A percentile compares a stretch with the other conserved stretches of the same genome.
These are phyloP conservation scores for Aricia artaxerxes DNA, from an alignment of 2,888 invertebrate genomes.

Conservation along the genomic window DNA sequence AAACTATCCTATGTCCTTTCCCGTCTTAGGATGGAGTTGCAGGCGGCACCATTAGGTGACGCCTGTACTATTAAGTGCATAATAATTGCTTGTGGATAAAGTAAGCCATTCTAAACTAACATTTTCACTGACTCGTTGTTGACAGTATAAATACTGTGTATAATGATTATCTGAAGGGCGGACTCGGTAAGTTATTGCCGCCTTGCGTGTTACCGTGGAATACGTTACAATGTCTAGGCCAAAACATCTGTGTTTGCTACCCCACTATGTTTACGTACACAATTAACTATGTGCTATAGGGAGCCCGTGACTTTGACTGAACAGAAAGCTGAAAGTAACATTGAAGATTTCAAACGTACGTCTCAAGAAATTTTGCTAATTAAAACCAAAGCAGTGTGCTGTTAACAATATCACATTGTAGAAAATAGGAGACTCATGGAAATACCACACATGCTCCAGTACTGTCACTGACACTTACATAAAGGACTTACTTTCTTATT, in stretches of 20 bases:
- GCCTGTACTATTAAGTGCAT: not conserved
- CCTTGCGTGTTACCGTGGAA: slow-evolving; percentile 71
- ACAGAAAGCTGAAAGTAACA: not conserved
- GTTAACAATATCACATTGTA: not conserved
- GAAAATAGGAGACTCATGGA: not conserved
- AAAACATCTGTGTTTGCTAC: slow-evolving; percentile 71
- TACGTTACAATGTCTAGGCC: slow-evolving; percentile 68
- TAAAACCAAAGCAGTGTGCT: too few relatives aligned
- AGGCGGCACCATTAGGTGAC: not conserved
- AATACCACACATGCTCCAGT: too few relatives aligned
- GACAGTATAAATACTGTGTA: slow-evolving; percentile 52
- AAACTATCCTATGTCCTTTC: too few relatives aligned
- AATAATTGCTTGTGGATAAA: not conserved
- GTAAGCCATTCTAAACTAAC: not conserved
- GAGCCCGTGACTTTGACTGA: not conserved
- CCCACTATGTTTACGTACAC: slow-evolving; percentile 63
- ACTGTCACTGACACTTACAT: too few relatives aligned
- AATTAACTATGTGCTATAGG: not conserved
- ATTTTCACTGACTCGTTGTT: slow-evolving; percentile 26
- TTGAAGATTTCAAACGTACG: not conserved
- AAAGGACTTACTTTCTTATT: not conserved
- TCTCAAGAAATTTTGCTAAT: not conserved
- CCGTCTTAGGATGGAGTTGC: too few relatives aligned
- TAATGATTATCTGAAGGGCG: slow-evolving; percentile 71
- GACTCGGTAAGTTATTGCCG: slow-evolving; percentile 65